A percentile compares a stretch with the other conserved stretches of the same genome.
Evolutionary conservation across 2,797 vertebrate species (phyloP).

Genomic region (Pogoniulus pusillus): DNA sequence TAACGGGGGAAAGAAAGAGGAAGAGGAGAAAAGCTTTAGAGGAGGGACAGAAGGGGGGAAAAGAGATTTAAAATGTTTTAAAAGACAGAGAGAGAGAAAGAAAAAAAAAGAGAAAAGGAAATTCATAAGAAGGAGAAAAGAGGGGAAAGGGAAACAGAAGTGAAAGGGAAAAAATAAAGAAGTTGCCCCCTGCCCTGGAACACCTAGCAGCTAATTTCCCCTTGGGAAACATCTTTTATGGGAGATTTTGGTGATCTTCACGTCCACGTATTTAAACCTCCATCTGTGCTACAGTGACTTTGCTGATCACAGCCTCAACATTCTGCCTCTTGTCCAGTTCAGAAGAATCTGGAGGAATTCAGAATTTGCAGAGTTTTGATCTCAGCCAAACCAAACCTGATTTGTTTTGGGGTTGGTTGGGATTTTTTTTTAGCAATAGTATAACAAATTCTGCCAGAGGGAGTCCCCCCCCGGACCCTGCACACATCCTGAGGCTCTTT

Average conservation of each 20-base stretch:
- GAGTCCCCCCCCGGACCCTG: constrained; percentile 20
- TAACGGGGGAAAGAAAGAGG: no score
- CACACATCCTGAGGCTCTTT: constrained; percentile 41
- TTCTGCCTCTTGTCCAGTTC: constrained; percentile 2
- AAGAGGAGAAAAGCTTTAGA: no score
- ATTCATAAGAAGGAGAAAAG: no score
- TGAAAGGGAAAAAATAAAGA: background rate
- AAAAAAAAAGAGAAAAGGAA: no score
- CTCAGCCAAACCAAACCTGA: constrained; percentile 5
- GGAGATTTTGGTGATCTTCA: background rate
- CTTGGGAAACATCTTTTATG: background rate
- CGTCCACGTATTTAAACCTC: background rate
- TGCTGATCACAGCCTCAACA: background rate
- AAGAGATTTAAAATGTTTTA: no score
- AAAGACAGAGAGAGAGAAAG: no score
- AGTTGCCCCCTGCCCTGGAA: background rate
- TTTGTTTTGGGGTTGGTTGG: no score
- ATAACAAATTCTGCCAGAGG: constrained; percentile 14
- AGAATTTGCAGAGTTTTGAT: background rate
- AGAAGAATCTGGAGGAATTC: background rate
- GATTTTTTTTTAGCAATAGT: background rate
- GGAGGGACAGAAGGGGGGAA: no score
- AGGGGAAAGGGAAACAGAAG: no score
- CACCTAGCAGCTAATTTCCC: constrained; percentile 13
- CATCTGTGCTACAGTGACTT: background rate